Evolutionary conservation across 1,140 invertebrate genomes (phyloP).

Genomic region (Macrosteles quadrilineatus): DNA sequence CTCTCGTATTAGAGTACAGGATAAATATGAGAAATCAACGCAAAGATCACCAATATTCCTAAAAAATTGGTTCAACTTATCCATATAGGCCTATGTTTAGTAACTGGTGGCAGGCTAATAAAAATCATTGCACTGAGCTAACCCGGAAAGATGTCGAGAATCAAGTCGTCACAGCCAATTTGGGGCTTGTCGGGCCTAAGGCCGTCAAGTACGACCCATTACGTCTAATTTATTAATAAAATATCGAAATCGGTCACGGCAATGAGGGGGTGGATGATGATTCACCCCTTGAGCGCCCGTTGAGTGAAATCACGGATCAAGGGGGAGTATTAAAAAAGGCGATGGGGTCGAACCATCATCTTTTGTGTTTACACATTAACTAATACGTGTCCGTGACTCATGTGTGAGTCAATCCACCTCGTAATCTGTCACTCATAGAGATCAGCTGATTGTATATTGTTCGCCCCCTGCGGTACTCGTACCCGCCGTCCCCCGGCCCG

Average conservation of each 20-base stretch:
- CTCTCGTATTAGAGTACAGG: no score
- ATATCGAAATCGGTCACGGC: constrained; percentile 25
- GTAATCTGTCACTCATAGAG: constrained; percentile 25
- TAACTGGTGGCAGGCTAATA: no score
- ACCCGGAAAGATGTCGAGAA: no score
- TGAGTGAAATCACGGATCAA: constrained; percentile 29
- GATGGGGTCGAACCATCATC: constrained; percentile 12
- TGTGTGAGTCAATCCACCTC: constrained; percentile 16
- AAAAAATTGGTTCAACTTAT: no score
- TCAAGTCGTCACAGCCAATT: constrained; percentile 4
- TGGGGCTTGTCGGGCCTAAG: neutral
- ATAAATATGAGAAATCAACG: no score
- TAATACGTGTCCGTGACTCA: constrained; percentile 9
- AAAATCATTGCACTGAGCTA: no score
- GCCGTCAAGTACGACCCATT: constrained; percentile 6
- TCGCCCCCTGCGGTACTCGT: neutral
- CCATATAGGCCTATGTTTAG: no score
- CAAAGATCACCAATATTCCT: no score
- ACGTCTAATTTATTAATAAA: constrained; percentile 23
- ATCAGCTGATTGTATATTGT: constrained; percentile 8
- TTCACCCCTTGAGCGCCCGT: constrained; percentile 3
- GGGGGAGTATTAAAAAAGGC: constrained; percentile 26
- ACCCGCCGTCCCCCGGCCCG: neutral
- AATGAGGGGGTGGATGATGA: neutral
- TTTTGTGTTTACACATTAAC: constrained; percentile 30